A percentile compares a stretch with the other conserved stretches of the same genome.
Evolutionary conservation across 2,888 invertebrate genomes (phyloP).

Genomic region (Erebia epiphron): DNA sequence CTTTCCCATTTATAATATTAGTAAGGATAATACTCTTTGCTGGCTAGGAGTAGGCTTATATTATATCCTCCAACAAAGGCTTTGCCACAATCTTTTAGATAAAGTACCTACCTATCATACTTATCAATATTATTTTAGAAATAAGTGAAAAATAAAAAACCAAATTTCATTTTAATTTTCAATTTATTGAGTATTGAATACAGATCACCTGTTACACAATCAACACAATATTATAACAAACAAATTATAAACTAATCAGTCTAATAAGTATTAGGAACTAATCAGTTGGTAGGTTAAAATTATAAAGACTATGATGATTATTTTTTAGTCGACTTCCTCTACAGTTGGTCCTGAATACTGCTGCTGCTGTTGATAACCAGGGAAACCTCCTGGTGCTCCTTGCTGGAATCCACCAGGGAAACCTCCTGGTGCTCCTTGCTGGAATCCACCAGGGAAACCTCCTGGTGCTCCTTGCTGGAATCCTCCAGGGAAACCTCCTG

Average conservation of each 20-base stretch:
- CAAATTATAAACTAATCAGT: conserved; percentile 3
- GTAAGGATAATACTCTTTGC: too few species aligned
- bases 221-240: background rate
- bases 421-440: background rate
- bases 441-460: background rate
- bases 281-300: background rate
- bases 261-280: background rate
- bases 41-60: too few species aligned
- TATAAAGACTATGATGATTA: background rate
- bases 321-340: conserved; percentile 11
- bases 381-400: background rate
- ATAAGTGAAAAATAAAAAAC: background rate
- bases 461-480: background rate
- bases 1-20: too few species aligned
- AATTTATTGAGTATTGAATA: background rate
- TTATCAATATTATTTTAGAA: too few species aligned
- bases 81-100: too few species aligned
- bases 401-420: background rate
- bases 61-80: too few species aligned
- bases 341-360: background rate
- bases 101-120: too few species aligned
- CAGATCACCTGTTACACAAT: background rate
- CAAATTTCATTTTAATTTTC: background rate
- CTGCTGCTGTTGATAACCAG: conserved; percentile 40
- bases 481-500: background rate